Evolutionary conservation across 1,140 invertebrate genomes (phyloP).

Genomic region (Dendrolimus punctatus): DNA sequence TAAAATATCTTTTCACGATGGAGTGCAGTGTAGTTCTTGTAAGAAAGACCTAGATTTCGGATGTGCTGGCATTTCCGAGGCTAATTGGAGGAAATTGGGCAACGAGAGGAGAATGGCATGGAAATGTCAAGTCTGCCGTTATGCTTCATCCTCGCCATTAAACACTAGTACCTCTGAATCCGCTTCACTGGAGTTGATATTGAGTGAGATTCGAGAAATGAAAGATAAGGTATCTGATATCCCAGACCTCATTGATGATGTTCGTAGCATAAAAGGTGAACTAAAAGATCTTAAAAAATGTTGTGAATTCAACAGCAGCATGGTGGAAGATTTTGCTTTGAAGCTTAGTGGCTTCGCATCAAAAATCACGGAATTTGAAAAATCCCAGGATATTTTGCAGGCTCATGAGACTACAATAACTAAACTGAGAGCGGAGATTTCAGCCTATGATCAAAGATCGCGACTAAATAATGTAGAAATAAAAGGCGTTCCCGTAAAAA

Average conservation of each 20-base stretch:
- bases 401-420: constrained; percentile 1
- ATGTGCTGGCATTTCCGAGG: constrained; percentile 15
- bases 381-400: constrained; percentile 1
- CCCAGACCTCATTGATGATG: constrained; percentile 3
- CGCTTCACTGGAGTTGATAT: constrained; percentile 6
- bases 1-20: constrained; percentile 9
- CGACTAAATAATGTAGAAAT: constrained; percentile 11
- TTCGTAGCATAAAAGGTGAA: constrained; percentile 10
- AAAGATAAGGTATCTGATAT: constrained; percentile 9
- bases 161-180: neutral
- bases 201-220: constrained; percentile 10
- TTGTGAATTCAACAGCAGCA: constrained; percentile 6
- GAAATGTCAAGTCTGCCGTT: constrained; percentile 17
- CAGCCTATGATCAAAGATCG: constrained; percentile 6
- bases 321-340: constrained; percentile 5
- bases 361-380: neutral
- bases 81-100: constrained; percentile 14
- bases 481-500: constrained; percentile 13
- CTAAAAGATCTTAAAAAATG: constrained; percentile 4
- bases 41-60: constrained; percentile 14
- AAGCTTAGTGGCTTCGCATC: constrained; percentile 8
- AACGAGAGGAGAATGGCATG: constrained; percentile 10
- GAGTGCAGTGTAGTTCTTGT: constrained; percentile 13
- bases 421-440: constrained; percentile 1
- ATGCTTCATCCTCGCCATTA: neutral